phyloP scores from a whole-genome alignment of 2,888 invertebrate genomes.

The Carpatolechia fugitivella region DNA sequence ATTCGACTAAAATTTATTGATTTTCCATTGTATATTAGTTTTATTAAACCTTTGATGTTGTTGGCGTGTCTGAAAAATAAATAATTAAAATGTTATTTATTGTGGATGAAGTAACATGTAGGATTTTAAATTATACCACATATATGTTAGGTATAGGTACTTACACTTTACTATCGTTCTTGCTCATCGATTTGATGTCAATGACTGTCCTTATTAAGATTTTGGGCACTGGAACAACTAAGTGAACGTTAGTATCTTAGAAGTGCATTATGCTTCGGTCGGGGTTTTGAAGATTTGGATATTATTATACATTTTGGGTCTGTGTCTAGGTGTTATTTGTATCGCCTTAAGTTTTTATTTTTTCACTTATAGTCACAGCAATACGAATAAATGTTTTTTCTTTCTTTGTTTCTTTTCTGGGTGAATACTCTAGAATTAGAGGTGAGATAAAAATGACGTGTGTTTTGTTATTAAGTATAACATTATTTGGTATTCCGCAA shows the following conservation, averaged over 20 bases:
- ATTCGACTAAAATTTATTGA: conserved; percentile 38
- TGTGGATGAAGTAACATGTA: not conserved
- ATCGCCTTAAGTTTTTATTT: no score
- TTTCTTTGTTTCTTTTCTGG: no score
- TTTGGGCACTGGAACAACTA: conserved; percentile 16
- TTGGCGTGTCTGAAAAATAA: conserved; percentile 27
- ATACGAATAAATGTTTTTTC: no score
- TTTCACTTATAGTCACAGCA: no score
- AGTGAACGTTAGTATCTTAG: not conserved
- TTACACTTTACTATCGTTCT: conserved; percentile 41
- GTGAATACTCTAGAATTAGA: no score
- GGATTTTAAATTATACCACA: not conserved
- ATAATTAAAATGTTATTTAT: not conserved
- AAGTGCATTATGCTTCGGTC: no score
- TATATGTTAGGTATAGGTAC: conserved; percentile 23
- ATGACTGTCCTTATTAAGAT: conserved; percentile 55
- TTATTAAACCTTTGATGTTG: conserved; percentile 48
- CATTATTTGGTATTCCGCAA: no score
- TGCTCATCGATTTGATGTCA: conserved; percentile 42
- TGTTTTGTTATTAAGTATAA: no score
- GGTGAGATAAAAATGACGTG: no score
- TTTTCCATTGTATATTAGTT: conserved; percentile 58
- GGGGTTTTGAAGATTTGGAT: no score
- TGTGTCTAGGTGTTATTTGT: no score
- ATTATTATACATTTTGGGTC: no score